Base-by-base conservation (phyloP, 2,797 vertebrate genomes). In the Peromyscus attwateri region DNA sequence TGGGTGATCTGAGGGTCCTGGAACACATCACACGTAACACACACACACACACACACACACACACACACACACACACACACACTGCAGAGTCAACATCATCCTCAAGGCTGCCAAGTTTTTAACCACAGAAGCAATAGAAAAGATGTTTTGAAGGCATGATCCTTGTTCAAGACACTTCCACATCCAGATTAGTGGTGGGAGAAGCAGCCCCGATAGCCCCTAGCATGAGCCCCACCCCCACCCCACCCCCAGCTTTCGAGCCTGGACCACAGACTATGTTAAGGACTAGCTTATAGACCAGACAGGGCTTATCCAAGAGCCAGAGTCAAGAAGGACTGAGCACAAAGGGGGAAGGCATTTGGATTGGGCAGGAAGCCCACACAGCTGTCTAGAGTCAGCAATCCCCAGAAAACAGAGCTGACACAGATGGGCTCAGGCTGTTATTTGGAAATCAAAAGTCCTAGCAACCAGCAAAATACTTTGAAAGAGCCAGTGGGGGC, bases 401-500 rank as follows among this genome's bases (percentile, higher is more conserved):
- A 87, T 93, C 94, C 23, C 97, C 96, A 76, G 94, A 95, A 97
- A 97, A 29, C 97, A 96, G 96, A 97, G 95, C 8, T 57, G 64
- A 93, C 80, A 80, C 52, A 7, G 97, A 97, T 98, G 98, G 98
- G 88, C 95, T 90, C 96, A 93, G 95, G 97, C 98, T 96, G 96
- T 98, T 98, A 98, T 98, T 98, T 99, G 95, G 93, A 97, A 98
- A 98, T 98, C 98, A 98, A 97, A 98, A 98, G 96, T 98, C 98
- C 93, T 98, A 98, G 96, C 98, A 98, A 98, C 98, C 97, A 97
- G 79, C 96, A 97, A 96, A 97, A 97, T 93, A 98, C 96, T 96
- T 96, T 37, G 75, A 70, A 68, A 96, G 92, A 97, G 94, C 92
- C 96, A 96, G 77, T 91, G 87, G 40, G 40, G 70, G 91, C 95